Percentiles rank a stretch among this genome's conserved stretches.
These are phyloP conservation scores for Brachymystax lenok DNA, from an alignment of 2,797 vertebrate species.

Conservation along the genomic window DNA sequence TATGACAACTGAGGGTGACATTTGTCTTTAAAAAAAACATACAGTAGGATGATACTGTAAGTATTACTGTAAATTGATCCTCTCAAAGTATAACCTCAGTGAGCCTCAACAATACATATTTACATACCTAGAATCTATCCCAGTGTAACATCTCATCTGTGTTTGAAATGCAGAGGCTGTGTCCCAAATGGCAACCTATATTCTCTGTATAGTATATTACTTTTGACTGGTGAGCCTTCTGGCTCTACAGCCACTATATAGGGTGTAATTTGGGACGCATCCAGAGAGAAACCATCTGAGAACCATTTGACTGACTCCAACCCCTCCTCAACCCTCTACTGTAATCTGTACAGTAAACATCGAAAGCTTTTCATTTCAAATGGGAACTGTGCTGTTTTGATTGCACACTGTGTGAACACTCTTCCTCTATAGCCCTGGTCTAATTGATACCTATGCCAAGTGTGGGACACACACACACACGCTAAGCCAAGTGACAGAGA, in stretches of 20 bases:
- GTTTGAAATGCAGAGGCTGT: too few species aligned
- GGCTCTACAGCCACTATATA: background rate
- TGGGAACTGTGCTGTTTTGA: constrained; percentile 34
- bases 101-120: background rate
- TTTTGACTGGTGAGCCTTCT: background rate
- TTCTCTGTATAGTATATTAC: too few species aligned
- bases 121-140: background rate
- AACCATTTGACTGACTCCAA: constrained; percentile 23
- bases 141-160: too few species aligned
- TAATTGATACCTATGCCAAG: constrained; percentile 62
- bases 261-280: background rate
- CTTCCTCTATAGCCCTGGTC: constrained; percentile 45
- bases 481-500: constrained; percentile 51
- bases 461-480: background rate
- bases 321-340: constrained; percentile 21
- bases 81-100: background rate
- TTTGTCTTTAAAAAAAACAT: background rate
- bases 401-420: constrained; percentile 40
- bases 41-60: background rate
- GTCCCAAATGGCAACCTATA: too few species aligned
- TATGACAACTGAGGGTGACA: too few species aligned
- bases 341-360: constrained; percentile 44
- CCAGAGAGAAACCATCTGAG: constrained; percentile 27
- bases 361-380: constrained; percentile 54
- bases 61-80: background rate